Evolutionary conservation across 2,113 vertebrate genomes (phyloP), one percentile per base, ranked within the genome.

Genomic region (Larimichthys polyactis): DNA sequence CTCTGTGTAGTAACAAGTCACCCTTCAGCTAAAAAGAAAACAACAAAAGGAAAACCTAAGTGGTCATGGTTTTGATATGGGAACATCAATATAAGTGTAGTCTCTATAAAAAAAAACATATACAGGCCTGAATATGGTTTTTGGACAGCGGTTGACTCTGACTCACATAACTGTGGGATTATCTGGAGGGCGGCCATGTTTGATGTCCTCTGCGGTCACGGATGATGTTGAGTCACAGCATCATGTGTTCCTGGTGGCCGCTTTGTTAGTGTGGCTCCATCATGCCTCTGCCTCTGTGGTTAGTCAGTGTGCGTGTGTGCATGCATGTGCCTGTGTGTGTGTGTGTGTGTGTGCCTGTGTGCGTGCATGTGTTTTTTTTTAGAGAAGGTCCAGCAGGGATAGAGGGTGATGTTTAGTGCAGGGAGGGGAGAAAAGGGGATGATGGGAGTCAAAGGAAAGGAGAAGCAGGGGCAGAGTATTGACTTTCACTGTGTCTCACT

Each of bases 401-500:
- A 52, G 75, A 83, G 74, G 82, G 49, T 58, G 69, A 79, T 74
- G 66, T 84, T 83, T 14, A 11, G 79, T 57, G 71, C 58, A 71
- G 55, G 65, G 69, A 78, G 63, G 71, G 76, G 22, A 82, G 81
- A 9, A 62, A 76, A 71, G 63, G 29, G 59, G 69, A 84, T 65
- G 75, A 81, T 78, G 52, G 71, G 71, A 84, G 85, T 89, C 63
- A 81, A 82, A 85, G 77, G 68, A 71, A 76, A 83, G 81, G 69
- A 88, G 83, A 83, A 81, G 80, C 74, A 88, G 84, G 86, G 24
- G 6, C 79, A 81, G 79, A 81, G 92, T 97, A 96, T 97, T 97
- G 96, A 97, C 96, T 97, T 97, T 96, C 96, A 95, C 96, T 96
- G 90, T 90, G 94, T 97, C 94, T 94, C 96, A 96, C 95, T 96